Conservation (phyloP, 2,888 invertebrate species). For the Conops quadrifasciatus region DNA sequence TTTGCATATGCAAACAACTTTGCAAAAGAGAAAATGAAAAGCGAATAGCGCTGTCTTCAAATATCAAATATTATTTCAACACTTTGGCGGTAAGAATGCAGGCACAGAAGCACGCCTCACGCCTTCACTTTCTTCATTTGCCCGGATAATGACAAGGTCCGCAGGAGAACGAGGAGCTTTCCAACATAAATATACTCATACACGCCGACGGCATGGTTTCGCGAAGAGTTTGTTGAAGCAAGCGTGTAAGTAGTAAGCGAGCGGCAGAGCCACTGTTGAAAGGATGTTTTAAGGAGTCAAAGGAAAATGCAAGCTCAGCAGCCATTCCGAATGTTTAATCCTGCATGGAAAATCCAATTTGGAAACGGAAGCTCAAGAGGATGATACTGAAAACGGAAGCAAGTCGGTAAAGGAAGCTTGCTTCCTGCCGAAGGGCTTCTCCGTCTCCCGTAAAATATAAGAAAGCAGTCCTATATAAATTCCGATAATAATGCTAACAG, state of each 20-base stretch:
- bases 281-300: conserved; percentile 20
- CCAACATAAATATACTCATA: too few relatives aligned
- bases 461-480: neutral
- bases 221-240: neutral
- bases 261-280: neutral
- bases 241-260: neutral
- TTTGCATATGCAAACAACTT: conserved; percentile 21
- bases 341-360: conserved; percentile 27
- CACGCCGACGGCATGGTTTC: too few relatives aligned
- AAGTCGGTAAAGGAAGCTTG: neutral
- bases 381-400: conserved; percentile 13
- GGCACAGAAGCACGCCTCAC: neutral
- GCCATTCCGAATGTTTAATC: conserved; percentile 17
- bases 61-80: conserved; percentile 30
- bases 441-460: neutral
- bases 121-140: too few relatives aligned
- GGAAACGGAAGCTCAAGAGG: conserved; percentile 19
- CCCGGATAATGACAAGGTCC: too few relatives aligned
- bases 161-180: too few relatives aligned
- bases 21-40: conserved; percentile 27
- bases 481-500: neutral
- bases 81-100: conserved; percentile 14
- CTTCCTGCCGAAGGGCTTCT: neutral
- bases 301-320: conserved; percentile 15
- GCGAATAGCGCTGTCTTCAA: conserved; percentile 34